Base-by-base conservation (phyloP, 2,797 vertebrate genomes). In the Eidolon dupreanum region DNA sequence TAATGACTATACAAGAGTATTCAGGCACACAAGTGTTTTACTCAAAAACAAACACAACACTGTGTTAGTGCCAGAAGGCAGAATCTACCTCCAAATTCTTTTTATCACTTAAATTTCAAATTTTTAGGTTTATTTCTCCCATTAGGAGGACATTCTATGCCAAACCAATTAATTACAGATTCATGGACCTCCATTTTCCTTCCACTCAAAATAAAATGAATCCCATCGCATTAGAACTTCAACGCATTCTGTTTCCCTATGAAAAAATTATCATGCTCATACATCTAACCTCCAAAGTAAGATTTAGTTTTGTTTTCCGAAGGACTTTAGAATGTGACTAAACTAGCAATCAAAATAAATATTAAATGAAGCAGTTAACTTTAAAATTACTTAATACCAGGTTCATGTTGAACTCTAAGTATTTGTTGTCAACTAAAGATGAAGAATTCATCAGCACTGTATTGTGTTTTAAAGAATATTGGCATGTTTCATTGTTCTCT, bases 311-410 rank as follows among this genome's bases (percentile, higher is more conserved):
- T 57, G 38, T 28, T 74, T 81, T 86, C 36, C 78, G 19, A 92
- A 89, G 38, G 33, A 36, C 66, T 59, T 63, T 38, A 73, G 33
- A 96, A 77, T 31, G 57, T 66, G 49, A 91, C 86, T 79, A 95
- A 95, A 90, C 36, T 65, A 93, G 49, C 46, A 73, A 85, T 84
- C 74, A 61, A 66, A 83, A 73, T 15, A 89, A 93, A 51, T 86
- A 89, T 24, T 87, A 83, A 95, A 61, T 49, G 61, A 97, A 91
- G 49, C 68, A 84, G 61, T 19, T 95, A 95, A 94, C 36, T 93
- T 95, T 61, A 61, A 84, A 89, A 94, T 91, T 93, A 70, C 70
- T 82, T 90, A 94, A 87, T 68, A 53, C 24, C 59, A 38, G 4
- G 6, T 68, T 89, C 33, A 22, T 65, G 26, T 24, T 88, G 38